Conservation (phyloP, 2,888 invertebrate genomes). For the Argyresthia albistria region DNA sequence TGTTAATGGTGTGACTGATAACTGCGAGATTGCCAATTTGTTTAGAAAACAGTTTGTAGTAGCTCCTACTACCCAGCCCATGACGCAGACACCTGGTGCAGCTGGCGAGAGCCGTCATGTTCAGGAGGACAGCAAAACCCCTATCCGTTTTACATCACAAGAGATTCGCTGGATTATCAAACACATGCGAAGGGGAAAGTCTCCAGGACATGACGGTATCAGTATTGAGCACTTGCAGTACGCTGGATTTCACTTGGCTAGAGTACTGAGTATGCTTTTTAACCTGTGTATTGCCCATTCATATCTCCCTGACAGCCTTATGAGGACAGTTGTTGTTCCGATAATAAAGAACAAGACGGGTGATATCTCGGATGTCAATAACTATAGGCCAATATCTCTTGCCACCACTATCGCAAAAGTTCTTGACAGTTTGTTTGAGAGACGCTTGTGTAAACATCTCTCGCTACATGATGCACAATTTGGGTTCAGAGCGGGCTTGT, state of each 20-base stretch:
- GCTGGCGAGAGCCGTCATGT: no score
- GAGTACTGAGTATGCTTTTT: constrained; percentile 11
- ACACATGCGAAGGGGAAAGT: constrained; percentile 1
- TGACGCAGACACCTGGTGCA: no score
- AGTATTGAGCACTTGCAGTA: background rate
- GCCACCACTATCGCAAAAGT: constrained; percentile 14
- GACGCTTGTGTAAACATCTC: background rate
- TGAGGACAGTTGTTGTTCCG: constrained; percentile 5
- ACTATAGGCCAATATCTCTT: constrained; percentile 8
- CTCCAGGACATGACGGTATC: constrained; percentile 6
- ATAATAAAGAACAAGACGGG: constrained; percentile 5
- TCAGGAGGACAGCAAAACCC: no score
- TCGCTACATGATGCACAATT: constrained; percentile 8
- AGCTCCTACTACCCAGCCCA: no score
- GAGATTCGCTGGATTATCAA: no score
- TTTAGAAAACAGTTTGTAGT: no score
- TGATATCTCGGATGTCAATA: background rate
- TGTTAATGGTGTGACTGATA: no score
- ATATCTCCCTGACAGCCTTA: background rate
- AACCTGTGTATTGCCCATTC: constrained; percentile 10
- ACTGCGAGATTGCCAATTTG: no score
- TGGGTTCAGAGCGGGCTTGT: constrained; percentile 8
- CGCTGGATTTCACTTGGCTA: constrained; percentile 5
- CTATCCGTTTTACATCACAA: no score
- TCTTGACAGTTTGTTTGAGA: constrained; percentile 9